Conservation (phyloP, 2,888 invertebrate genomes). For the Acanthosepion esculentum region DNA sequence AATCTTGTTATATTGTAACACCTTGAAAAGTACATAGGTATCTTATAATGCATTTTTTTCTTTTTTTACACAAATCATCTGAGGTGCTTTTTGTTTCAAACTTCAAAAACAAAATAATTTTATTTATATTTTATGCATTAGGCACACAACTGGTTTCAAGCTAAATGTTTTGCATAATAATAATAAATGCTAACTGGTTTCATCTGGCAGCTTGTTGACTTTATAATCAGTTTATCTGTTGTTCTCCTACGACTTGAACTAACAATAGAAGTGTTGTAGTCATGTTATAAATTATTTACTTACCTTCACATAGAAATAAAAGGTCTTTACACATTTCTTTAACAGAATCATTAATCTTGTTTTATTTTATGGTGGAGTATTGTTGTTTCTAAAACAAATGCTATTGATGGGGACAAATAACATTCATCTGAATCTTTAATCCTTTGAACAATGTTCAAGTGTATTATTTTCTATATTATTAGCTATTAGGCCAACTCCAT, state of each 20-base stretch:
- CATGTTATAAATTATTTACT: no score
- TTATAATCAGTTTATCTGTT: background rate
- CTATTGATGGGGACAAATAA: no score
- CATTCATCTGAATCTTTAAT: no score
- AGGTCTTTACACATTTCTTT: background rate
- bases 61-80: background rate
- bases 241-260: background rate
- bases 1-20: background rate
- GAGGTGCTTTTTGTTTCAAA: background rate
- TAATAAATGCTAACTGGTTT: background rate
- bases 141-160: background rate
- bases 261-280: no score
- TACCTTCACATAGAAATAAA: background rate
- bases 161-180: background rate
- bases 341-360: background rate
- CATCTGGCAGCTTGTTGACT: background rate
- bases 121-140: background rate
- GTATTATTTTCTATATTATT: no score
- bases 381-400: no score
- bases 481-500: no score
- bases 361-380: background rate
- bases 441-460: no score
- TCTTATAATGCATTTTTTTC: background rate
- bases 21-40: background rate
- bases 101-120: background rate